These are phyloP conservation scores for Percopsis transmontana DNA, from an alignment of 2,113 vertebrate species.

Conservation along the genomic window DNA sequence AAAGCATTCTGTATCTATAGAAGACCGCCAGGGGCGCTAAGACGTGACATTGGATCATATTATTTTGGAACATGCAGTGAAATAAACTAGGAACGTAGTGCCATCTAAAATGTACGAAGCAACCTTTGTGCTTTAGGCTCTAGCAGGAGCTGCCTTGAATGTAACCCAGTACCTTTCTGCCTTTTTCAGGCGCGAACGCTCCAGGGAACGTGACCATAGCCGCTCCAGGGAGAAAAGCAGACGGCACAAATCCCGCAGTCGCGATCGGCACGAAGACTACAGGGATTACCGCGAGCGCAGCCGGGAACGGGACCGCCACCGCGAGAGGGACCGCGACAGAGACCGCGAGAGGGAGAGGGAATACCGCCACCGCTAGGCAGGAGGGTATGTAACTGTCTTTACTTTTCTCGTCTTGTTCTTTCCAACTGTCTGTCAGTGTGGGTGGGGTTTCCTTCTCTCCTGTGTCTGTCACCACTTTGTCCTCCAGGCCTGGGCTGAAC, in stretches of 20 bases:
- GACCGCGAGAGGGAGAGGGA: slow-evolving; percentile 94
- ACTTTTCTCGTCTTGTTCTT: background rate
- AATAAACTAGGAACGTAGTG: too few species aligned
- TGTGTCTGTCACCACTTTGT: slow-evolving; percentile 5
- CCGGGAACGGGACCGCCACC: slow-evolving; percentile 93
- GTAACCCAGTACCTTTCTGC: slow-evolving; percentile 32
- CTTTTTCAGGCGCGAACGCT: slow-evolving; percentile 92
- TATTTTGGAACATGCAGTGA: too few species aligned
- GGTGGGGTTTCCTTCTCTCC: background rate
- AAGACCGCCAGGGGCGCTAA: too few species aligned
- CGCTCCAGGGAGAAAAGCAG: slow-evolving; percentile 96
- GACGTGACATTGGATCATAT: too few species aligned
- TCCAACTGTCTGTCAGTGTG: background rate
- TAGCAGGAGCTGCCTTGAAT: too few species aligned
- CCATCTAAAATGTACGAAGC: too few species aligned
- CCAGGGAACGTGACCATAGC: slow-evolving; percentile 97
- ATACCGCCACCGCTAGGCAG: slow-evolving; percentile 91
- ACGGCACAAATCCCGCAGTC: slow-evolving; percentile 96
- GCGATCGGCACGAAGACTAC: slow-evolving; percentile 96
- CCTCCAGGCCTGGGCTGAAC: background rate
- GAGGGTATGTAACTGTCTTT: background rate
- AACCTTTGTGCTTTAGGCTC: too few species aligned
- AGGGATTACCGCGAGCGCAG: slow-evolving; percentile 89
- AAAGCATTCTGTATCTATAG: too few species aligned
- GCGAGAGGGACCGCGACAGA: slow-evolving; percentile 90